These are phyloP conservation scores for Palaemon carinicauda DNA, from an alignment of 1,140 invertebrate species.

Conservation along the genomic window DNA sequence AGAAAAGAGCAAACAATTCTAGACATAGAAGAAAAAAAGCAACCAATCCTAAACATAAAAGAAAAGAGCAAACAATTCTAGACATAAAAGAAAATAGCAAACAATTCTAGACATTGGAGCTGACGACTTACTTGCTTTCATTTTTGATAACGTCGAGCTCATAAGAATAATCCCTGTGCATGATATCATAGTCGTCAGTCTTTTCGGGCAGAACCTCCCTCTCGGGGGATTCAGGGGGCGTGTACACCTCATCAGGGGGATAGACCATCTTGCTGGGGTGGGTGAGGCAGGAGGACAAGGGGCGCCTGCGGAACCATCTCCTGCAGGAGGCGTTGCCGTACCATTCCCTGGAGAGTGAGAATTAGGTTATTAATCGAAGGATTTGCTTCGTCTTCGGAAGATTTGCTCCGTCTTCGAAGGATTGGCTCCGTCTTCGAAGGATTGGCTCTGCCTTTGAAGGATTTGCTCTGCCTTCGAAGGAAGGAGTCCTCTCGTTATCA, in stretches of 20 bases:
- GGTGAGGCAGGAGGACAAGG: constrained; percentile 80
- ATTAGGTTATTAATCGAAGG: neutral
- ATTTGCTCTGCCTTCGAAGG: too few species aligned
- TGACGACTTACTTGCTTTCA: constrained; percentile 82
- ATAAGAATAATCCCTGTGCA: constrained; percentile 74
- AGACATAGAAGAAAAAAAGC: too few species aligned
- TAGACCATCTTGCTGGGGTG: constrained; percentile 95
- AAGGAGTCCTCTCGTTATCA: too few species aligned
- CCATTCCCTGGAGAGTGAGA: constrained; percentile 74
- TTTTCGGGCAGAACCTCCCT: constrained; percentile 56
- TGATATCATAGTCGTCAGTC: constrained; percentile 60
- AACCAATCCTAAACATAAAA: too few species aligned
- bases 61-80: too few species aligned
- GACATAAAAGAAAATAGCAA: too few species aligned
- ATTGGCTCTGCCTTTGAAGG: too few species aligned
- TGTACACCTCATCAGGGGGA: constrained; percentile 78
- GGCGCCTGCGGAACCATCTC: constrained; percentile 82
- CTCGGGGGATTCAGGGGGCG: constrained; percentile 71
- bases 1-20: too few species aligned
- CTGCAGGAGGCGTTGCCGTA: constrained; percentile 87
- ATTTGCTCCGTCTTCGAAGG: too few species aligned
- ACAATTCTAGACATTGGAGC: too few species aligned
- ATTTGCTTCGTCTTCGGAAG: too few species aligned
- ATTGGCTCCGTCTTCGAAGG: too few species aligned
- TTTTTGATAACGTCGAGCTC: constrained; percentile 82